Conservation (phyloP, 2,797 vertebrate genomes). For the Glossophaga mutica region DNA sequence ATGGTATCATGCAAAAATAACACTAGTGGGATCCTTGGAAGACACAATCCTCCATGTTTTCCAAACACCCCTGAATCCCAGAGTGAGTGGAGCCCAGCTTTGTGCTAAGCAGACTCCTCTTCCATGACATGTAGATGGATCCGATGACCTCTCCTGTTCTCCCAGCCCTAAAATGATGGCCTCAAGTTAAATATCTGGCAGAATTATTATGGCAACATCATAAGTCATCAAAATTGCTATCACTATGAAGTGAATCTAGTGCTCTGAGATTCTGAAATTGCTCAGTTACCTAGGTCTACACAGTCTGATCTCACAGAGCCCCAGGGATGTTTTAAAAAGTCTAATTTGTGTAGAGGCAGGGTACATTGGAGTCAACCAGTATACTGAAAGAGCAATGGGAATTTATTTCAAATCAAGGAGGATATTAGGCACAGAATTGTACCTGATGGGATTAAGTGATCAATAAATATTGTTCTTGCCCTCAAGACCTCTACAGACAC, state of each 20-base stretch:
- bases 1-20: background rate
- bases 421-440: background rate
- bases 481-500: background rate
- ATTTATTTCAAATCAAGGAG: slow-evolving; percentile 31
- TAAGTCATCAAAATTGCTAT: background rate
- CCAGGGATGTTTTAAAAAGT: background rate
- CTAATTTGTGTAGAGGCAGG: background rate
- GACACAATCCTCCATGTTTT: background rate
- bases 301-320: background rate
- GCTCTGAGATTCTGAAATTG: background rate
- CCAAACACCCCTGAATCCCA: background rate
- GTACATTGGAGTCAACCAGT: background rate
- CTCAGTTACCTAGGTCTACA: background rate
- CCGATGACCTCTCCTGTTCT: background rate
- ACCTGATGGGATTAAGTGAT: slow-evolving; percentile 29
- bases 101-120: background rate
- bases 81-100: background rate
- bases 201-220: background rate
- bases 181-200: background rate
- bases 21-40: background rate
- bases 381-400: background rate
- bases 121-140: background rate
- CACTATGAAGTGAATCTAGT: background rate
- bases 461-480: background rate
- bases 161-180: background rate